Conservation (phyloP, 23 tunicate species). For the Botrylloides violaceus region DNA sequence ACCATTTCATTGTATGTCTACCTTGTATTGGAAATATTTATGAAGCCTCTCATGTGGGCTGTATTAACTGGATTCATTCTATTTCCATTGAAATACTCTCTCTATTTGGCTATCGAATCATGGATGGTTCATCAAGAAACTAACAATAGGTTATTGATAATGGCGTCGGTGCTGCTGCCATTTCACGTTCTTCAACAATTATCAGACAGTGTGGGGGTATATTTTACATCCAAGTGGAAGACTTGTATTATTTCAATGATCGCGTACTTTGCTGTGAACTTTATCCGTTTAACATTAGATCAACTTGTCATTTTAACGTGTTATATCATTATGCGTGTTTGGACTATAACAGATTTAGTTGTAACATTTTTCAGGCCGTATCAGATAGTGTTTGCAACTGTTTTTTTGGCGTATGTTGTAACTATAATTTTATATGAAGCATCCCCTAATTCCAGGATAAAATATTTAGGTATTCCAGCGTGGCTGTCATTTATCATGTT, state of each 20-base stretch:
- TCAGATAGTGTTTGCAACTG: neutral
- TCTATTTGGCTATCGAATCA: constrained; percentile 29
- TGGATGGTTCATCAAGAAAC: constrained; percentile 48
- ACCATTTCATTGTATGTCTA: constrained; percentile 39
- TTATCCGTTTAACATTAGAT: constrained; percentile 1
- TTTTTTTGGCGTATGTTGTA: neutral
- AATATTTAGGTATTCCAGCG: constrained; percentile 15
- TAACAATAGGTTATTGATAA: constrained; percentile 29
- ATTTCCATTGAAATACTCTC: constrained; percentile 73
- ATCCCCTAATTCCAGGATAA: neutral
- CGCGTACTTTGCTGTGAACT: neutral
- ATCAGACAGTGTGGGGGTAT: constrained; percentile 56
- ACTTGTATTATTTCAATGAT: neutral
- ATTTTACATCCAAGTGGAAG: constrained; percentile 39
- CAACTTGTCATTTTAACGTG: neutral
- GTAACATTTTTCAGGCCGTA: neutral
- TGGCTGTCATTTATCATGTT: constrained; percentile 7
- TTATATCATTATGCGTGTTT: neutral
- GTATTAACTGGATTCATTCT: constrained; percentile 71
- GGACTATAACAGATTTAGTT: neutral
- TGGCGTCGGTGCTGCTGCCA: constrained; percentile 41
- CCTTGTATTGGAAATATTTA: constrained; percentile 70
- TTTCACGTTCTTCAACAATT: constrained; percentile 34
- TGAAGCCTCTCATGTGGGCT: constrained; percentile 81
- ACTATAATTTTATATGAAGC: constrained; percentile 3